These are phyloP conservation scores for Cerastis rubricosa DNA, from an alignment of 2,888 invertebrate genomes.

Conservation along the genomic window DNA sequence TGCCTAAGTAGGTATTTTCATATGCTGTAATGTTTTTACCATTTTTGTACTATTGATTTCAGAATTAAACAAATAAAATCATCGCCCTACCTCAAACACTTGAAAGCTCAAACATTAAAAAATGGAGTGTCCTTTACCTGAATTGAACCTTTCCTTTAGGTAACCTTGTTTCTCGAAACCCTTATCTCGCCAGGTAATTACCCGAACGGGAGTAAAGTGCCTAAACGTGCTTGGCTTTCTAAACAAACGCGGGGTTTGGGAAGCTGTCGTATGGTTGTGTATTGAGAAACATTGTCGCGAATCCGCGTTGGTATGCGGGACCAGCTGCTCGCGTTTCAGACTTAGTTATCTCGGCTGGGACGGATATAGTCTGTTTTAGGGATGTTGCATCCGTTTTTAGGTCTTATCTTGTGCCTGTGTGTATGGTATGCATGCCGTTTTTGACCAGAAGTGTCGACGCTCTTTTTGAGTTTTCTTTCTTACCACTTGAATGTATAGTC, in stretches of 20 bases:
- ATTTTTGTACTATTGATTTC: neutral
- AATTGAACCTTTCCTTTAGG: conserved; percentile 21
- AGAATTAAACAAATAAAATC: neutral
- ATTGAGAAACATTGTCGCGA: conserved; percentile 61
- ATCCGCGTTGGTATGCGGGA: conserved; percentile 62
- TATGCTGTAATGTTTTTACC: neutral
- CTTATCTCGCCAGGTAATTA: conserved; percentile 55
- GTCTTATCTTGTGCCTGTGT: conserved; percentile 37
- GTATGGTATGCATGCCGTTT: conserved; percentile 4
- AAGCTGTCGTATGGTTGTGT: conserved; percentile 25
- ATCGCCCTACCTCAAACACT: neutral
- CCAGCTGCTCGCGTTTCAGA: conserved; percentile 67
- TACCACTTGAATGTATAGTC: neutral
- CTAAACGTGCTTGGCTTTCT: conserved; percentile 40
- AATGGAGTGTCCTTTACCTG: conserved; percentile 39
- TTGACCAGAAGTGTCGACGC: neutral
- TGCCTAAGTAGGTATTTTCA: neutral
- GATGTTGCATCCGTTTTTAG: conserved; percentile 54
- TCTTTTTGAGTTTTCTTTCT: neutral
- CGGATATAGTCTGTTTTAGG: conserved; percentile 65
- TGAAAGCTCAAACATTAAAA: neutral
- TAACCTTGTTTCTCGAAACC: conserved; percentile 50
- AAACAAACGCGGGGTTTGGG: conserved; percentile 49
- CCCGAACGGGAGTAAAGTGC: conserved; percentile 34
- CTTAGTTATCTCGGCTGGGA: conserved; percentile 63